Base-by-base conservation (phyloP, 2,888 invertebrate species). In the Campoletis raptor region DNA sequence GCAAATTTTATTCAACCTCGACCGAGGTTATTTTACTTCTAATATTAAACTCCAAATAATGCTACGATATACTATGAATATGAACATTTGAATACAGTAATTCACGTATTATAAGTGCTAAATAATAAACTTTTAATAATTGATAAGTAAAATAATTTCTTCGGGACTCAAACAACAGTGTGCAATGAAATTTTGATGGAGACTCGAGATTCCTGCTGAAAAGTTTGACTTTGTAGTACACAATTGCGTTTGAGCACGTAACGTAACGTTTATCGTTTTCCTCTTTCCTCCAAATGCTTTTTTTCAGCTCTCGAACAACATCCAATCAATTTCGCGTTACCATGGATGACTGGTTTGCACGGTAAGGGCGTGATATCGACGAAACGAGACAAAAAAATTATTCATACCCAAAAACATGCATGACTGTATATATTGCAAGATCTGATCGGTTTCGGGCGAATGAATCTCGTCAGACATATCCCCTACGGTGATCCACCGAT, bases 291-390 rank as follows among this genome's bases (percentile, higher is more conserved):
- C 52, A 36, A 45, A 48, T 61, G 21, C 8, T 30, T n/a, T 36
- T 72, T 70, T 72, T n/a, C 57, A 0, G 57, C 37, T 3, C 37
- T 52, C 70, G 45, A 64, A 15, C 30, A 66, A 67, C 45, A 67
- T 81, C 77, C 85, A 81, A 77, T 85, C 66, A 78, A 67, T 85
- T 77, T 81, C 66, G 77, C 77, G 76, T 72, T 77, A 81, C 64
- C 40, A 66, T 66, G 70, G 64, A 42, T 81, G 64, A 81, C 64
- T 54, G 54, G 37, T 45, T 73, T n/a, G 64, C 45, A 42, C 54
- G 18, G n/a, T 21, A 10, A n/a, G 57, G 24, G 30, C 36, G 54
- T 48, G n/a, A 78, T 78, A 77, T 52, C 15, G 57, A 57, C 72
- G 54, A 73, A 72, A 81, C n/a, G 36, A 70, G 64, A 70, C 40